phyloP scores from a whole-genome alignment of 2,113 vertebrate genomes.

The Sciurus niger region DNA sequence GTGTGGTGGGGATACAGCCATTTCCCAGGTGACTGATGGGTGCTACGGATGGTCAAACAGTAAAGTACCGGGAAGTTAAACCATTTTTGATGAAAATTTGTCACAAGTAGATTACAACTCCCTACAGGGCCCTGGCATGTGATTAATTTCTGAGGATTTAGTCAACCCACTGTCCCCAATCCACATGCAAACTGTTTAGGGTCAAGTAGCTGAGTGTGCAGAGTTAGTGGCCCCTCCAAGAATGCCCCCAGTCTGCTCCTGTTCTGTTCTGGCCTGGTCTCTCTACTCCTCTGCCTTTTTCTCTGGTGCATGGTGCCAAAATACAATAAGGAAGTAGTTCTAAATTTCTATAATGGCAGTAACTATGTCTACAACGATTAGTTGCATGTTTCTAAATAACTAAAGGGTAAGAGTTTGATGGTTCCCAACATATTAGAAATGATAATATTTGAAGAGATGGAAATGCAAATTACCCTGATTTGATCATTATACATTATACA shows the following conservation, averaged over 20 bases:
- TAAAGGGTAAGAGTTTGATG: background rate
- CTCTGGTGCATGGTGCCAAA: background rate
- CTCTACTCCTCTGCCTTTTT: background rate
- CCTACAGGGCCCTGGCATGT: background rate
- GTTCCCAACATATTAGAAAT: background rate
- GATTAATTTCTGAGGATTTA: background rate
- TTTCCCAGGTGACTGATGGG: background rate
- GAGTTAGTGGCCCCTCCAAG: background rate
- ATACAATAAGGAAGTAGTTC: background rate
- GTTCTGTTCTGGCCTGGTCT: background rate
- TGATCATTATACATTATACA: background rate
- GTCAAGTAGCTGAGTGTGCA: background rate
- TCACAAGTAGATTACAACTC: background rate
- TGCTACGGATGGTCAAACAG: fast-evolving
- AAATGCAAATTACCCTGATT: background rate
- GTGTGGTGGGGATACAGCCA: background rate
- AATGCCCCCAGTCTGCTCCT: background rate
- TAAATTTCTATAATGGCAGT: background rate
- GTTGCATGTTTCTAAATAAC: background rate
- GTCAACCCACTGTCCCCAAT: too few relatives aligned
- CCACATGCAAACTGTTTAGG: fast-evolving
- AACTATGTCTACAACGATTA: background rate
- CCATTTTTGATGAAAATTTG: background rate
- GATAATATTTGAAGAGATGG: too few relatives aligned
- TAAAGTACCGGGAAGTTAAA: background rate